phyloP scores from a whole-genome alignment of 37 sponge, comb jelly and placozoan species.

The Bolinopsis microptera region DNA sequence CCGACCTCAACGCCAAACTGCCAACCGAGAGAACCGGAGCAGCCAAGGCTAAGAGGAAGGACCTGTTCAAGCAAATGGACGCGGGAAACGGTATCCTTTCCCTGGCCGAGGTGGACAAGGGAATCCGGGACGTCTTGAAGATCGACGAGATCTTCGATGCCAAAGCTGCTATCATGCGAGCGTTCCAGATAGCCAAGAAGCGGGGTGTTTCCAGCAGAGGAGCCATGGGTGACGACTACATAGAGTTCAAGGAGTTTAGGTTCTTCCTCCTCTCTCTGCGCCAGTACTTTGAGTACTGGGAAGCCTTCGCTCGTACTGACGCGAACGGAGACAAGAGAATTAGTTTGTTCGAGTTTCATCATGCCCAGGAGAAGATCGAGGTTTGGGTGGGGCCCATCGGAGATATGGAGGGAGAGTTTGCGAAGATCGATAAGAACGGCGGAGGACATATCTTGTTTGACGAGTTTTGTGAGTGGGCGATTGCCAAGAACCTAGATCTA shows the following conservation, averaged over 20 bases:
- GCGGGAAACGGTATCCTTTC: conserved; percentile 47
- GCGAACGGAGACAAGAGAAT: conserved; percentile 25
- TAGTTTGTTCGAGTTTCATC: background rate
- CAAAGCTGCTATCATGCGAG: conserved; percentile 51
- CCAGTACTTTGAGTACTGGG: conserved; percentile 64
- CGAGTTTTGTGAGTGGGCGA: conserved; percentile 46
- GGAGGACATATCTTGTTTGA: conserved; percentile 46
- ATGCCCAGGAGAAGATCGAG: conserved; percentile 15
- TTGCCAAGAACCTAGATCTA: conserved; percentile 22
- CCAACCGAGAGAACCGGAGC: background rate
- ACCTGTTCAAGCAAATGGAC: background rate
- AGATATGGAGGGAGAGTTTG: conserved; percentile 53
- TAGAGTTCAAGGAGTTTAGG: conserved; percentile 54
- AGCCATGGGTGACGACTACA: conserved; percentile 43
- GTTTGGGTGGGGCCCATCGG: conserved; percentile 53
- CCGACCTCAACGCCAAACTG: conserved; percentile 29
- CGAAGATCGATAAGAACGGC: conserved; percentile 38
- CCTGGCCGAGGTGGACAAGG: conserved; percentile 60
- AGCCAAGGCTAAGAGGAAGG: conserved; percentile 37
- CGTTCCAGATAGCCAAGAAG: conserved; percentile 64
- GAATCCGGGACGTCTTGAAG: conserved; percentile 8
- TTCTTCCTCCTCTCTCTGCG: conserved; percentile 62
- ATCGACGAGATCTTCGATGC: conserved; percentile 50
- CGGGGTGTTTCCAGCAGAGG: background rate
- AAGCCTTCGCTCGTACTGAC: conserved; percentile 12